Conservation (phyloP, 2,797 vertebrate species). For the Prionace glauca region DNA sequence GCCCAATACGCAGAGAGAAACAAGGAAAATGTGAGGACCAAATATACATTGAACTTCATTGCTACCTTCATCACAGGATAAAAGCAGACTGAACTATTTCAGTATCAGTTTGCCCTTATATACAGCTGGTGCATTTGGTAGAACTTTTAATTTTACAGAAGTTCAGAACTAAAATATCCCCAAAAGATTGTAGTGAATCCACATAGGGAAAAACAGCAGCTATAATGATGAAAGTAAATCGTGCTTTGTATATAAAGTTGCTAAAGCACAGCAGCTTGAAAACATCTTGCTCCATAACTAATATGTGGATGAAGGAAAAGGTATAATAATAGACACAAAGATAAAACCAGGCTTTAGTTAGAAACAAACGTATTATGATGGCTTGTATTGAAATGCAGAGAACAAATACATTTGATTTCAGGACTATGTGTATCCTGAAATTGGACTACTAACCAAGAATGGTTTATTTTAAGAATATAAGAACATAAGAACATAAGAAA, state of each 20-base stretch:
- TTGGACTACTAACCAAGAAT: neutral
- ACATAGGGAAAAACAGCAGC: neutral
- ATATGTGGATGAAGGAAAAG: neutral
- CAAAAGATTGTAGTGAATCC: slow-evolving; percentile 12
- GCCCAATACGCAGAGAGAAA: no score
- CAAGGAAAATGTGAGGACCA: neutral
- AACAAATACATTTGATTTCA: neutral
- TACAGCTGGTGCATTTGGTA: slow-evolving; percentile 29
- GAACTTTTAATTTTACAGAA: slow-evolving; percentile 30
- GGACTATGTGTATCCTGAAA: neutral
- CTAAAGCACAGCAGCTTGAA: neutral
- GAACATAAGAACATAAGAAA: no score
- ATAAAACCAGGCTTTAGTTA: neutral
- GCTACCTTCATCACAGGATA: neutral
- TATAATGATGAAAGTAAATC: neutral
- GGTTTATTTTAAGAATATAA: no score
- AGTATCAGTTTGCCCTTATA: neutral
- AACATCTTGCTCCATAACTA: neutral
- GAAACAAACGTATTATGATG: neutral
- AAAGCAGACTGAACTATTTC: slow-evolving; percentile 9
- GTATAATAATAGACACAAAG: neutral
- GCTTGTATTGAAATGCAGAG: neutral
- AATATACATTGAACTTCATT: neutral
- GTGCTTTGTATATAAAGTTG: neutral
- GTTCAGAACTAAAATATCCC: slow-evolving; percentile 31